Conservation (phyloP, 2,113 vertebrate species). For the Psammodynastes pulverulentus region DNA sequence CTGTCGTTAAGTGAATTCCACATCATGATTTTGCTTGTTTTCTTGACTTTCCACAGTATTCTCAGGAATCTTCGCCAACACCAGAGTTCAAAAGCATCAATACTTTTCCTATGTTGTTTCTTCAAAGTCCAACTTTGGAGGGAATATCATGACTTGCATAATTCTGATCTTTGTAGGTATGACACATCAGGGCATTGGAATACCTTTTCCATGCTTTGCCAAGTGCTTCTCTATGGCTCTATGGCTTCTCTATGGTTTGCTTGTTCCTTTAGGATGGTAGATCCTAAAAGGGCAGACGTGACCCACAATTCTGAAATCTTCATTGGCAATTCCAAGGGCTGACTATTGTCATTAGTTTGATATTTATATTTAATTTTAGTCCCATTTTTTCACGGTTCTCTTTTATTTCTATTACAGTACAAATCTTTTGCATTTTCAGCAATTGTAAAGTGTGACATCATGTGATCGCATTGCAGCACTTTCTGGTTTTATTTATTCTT, state of each 20-base stretch:
- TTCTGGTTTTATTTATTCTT: not conserved
- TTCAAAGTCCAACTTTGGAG: not conserved
- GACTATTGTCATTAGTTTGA: not conserved
- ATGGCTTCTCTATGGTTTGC: not conserved
- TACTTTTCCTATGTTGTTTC: not conserved
- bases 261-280: not conserved
- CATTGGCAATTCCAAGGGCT: not conserved
- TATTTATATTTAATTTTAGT: not conserved
- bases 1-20: not conserved
- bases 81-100: not conserved
- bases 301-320: not conserved
- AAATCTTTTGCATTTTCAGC: not conserved
- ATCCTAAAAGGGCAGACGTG: not conserved
- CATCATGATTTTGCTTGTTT: not conserved
- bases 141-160: not conserved
- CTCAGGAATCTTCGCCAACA: not conserved
- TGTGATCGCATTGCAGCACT: not conserved
- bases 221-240: not conserved
- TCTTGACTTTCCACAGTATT: not conserved
- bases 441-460: not conserved
- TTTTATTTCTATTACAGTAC: not conserved
- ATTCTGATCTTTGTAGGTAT: not conserved
- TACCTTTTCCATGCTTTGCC: not conserved
- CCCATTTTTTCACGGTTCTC: not conserved
- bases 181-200: not conserved